Percentiles rank a stretch among this genome's conserved stretches.
Evolutionary conservation across 2,888 invertebrate genomes (phyloP).

Genomic region (Eucriotettix oculatus): DNA sequence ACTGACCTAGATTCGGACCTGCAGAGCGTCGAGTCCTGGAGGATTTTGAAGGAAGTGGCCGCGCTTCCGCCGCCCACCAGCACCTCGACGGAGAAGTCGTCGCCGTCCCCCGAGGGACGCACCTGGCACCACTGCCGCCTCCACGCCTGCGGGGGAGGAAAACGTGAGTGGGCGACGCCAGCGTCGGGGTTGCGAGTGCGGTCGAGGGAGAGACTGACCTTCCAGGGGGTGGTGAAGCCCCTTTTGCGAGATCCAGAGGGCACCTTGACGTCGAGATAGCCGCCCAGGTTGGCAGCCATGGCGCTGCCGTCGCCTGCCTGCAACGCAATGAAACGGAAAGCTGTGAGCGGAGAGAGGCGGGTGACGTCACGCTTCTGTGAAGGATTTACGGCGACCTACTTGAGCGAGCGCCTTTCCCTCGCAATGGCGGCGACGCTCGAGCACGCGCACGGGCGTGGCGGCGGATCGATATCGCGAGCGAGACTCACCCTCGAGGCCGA

Average conservation of each 20-base stretch:
- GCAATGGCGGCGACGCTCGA: no score
- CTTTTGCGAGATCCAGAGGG: slow-evolving; percentile 19
- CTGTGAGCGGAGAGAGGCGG: no score
- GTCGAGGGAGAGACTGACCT: no score
- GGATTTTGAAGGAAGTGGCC: slow-evolving; percentile 33
- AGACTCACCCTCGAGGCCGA: no score
- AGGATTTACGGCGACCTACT: no score
- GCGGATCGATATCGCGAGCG: no score
- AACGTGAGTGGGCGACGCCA: neutral
- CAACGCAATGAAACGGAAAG: no score
- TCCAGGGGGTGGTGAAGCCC: no score
- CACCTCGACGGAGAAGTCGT: slow-evolving; percentile 11
- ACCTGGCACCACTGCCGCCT: slow-evolving; percentile 48
- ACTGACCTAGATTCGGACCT: slow-evolving; percentile 40
- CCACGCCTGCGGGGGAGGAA: slow-evolving; percentile 35
- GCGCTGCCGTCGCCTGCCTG: neutral
- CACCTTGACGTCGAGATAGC: slow-evolving; percentile 32
- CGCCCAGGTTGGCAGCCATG: slow-evolving; percentile 15
- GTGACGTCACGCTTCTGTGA: no score
- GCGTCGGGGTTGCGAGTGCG: no score
- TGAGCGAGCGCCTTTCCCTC: no score
- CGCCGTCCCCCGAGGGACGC: slow-evolving; percentile 1
- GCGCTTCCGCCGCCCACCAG: slow-evolving; percentile 21
- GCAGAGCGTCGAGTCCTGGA: slow-evolving; percentile 39
- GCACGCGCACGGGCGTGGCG: no score